These are phyloP conservation scores for Apamea monoglypha DNA, from an alignment of 2,888 invertebrate species.

Conservation along the genomic window DNA sequence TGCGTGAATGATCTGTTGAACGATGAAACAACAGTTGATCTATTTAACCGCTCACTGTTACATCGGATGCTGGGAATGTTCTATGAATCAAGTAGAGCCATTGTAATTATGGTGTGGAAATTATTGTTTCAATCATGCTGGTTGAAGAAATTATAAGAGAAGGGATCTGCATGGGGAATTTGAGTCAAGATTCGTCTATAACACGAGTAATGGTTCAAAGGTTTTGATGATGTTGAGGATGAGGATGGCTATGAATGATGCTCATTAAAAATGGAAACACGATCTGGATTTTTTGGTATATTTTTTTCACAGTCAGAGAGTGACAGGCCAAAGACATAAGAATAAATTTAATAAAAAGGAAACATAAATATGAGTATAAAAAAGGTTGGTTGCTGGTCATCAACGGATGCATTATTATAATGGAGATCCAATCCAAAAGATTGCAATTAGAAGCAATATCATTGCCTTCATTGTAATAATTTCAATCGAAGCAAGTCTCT, in stretches of 20 bases:
- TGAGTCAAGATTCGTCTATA: too few species aligned
- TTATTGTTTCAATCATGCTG: not conserved
- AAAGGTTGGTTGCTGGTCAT: too few species aligned
- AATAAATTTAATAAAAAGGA: too few species aligned
- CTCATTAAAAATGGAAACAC: too few species aligned
- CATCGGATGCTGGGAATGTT: conserved; percentile 61
- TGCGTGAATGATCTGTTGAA: conserved; percentile 75
- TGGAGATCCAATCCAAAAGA: not conserved
- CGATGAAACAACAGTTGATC: conserved; percentile 75
- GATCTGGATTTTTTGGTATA: too few species aligned
- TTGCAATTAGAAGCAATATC: not conserved
- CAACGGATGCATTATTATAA: not conserved
- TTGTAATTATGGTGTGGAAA: conserved; percentile 22
- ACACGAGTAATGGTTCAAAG: not conserved
- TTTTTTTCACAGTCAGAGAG: too few species aligned
- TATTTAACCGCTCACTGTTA: conserved; percentile 70
- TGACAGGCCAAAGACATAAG: too few species aligned
- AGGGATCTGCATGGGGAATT: not conserved
- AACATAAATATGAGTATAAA: too few species aligned
- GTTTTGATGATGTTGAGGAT: too few species aligned
- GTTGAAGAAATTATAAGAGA: not conserved
- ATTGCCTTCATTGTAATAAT: conserved; percentile 1
- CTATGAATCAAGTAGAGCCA: conserved; percentile 26
- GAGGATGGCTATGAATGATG: too few species aligned
- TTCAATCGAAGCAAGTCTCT: conserved; percentile 8